Conservation (phyloP, 2,113 vertebrate genomes). For the Sylvilagus bachmani region DNA sequence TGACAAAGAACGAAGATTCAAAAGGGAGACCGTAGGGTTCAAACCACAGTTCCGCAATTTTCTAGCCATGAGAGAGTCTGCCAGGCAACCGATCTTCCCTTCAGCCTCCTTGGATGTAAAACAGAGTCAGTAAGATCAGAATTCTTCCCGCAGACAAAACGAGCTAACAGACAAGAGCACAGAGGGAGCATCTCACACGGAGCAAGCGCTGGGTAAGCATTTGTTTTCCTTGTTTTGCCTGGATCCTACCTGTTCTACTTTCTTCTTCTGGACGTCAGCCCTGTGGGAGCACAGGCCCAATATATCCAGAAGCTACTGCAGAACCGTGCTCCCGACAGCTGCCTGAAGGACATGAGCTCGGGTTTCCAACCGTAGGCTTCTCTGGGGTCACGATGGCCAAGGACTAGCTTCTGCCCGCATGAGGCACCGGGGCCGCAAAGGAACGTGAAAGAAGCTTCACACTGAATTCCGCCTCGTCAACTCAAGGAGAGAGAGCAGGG, state of each 20-base stretch:
- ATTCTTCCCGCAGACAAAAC: accelerated
- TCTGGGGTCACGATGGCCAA: not conserved
- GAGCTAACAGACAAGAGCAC: not conserved
- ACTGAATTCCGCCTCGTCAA: not conserved
- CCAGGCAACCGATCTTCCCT: not conserved
- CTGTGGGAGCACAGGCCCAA: accelerated
- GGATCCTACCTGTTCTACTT: not conserved
- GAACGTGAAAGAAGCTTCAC: not conserved
- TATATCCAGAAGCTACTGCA: not conserved
- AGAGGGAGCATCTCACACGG: not conserved
- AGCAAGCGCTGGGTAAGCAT: not conserved
- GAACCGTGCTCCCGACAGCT: not conserved
- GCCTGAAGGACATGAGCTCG: not conserved
- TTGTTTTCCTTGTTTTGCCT: not conserved
- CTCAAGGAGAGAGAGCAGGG: accelerated
- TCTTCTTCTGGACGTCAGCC: not conserved
- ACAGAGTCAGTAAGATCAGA: accelerated
- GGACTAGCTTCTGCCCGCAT: not conserved
- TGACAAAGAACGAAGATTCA: not conserved
- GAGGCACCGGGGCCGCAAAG: not conserved
- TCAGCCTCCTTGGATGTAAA: not conserved
- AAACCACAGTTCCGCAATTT: not conserved
- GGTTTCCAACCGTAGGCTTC: not conserved
- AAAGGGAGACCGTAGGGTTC: accelerated
- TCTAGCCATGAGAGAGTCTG: not conserved